Conservation (phyloP, 2,888 invertebrate species). For the Lasioglossum villosulum region DNA sequence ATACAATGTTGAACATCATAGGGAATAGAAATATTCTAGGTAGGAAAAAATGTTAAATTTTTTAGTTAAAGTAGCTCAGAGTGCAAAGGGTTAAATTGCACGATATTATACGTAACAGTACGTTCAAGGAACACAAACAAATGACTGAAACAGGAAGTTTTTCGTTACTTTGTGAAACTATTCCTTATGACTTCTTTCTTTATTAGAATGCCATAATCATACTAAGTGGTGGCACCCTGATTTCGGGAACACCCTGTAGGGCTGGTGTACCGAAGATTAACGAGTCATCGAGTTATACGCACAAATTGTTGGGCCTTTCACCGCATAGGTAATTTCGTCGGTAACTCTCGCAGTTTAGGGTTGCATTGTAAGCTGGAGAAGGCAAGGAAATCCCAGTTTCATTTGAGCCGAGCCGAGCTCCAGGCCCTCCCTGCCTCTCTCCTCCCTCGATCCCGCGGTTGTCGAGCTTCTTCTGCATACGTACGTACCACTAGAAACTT, state of each 20-base stretch:
- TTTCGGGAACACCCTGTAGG: neutral
- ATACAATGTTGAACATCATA: too few species aligned
- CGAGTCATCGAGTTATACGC: slow-evolving; percentile 37
- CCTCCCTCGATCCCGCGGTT: slow-evolving; percentile 17
- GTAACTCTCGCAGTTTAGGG: slow-evolving; percentile 58
- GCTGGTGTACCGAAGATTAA: slow-evolving; percentile 15
- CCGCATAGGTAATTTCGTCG: slow-evolving; percentile 48
- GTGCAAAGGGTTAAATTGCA: too few species aligned
- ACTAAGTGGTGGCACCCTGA: neutral
- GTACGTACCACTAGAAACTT: slow-evolving; percentile 46
- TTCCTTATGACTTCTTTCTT: too few species aligned
- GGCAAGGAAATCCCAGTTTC: slow-evolving; percentile 49
- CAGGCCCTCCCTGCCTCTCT: neutral
- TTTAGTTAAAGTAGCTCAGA: too few species aligned
- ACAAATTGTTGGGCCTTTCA: slow-evolving; percentile 57
- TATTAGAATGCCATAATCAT: neutral
- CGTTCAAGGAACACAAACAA: too few species aligned
- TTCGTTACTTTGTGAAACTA: too few species aligned
- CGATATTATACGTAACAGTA: too few species aligned
- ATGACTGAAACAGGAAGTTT: too few species aligned
- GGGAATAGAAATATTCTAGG: too few species aligned
- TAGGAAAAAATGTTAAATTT: too few species aligned
- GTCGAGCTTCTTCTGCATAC: slow-evolving; percentile 42
- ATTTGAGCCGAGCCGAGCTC: slow-evolving; percentile 25
- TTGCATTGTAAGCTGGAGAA: slow-evolving; percentile 30